These are phyloP conservation scores for Clarias fuscus DNA, from an alignment of 2,797 vertebrate genomes.

Conservation along the genomic window DNA sequence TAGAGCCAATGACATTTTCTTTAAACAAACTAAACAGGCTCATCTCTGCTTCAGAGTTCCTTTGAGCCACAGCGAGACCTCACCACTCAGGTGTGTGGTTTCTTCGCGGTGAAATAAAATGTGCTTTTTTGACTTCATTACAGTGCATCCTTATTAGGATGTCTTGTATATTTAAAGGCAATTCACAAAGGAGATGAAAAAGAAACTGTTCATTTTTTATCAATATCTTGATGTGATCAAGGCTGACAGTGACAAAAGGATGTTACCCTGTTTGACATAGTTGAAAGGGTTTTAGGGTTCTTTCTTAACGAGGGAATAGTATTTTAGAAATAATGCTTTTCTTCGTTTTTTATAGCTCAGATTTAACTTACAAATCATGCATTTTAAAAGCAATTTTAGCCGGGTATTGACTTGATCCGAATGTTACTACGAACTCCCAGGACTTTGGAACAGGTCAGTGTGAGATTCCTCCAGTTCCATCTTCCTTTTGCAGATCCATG, in stretches of 20 bases:
- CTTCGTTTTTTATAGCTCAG: conserved; percentile 92
- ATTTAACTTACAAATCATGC: conserved; percentile 91
- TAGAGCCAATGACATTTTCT: conserved; percentile 71
- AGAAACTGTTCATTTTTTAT: conserved; percentile 74
- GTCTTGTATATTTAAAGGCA: conserved; percentile 86
- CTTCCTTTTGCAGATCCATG: conserved; percentile 87
- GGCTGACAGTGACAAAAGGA: conserved; percentile 79
- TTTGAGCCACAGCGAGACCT: conserved; percentile 89
- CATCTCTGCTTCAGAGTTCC: conserved; percentile 88
- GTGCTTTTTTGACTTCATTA: conserved; percentile 79
- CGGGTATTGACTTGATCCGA: conserved; percentile 97
- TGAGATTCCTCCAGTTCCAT: conserved; percentile 83
- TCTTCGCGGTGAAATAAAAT: conserved; percentile 80
- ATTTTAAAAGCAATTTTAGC: conserved; percentile 92
- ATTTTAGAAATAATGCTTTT: conserved; percentile 91
- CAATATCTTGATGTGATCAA: conserved; percentile 91
- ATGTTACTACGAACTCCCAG: conserved; percentile 90
- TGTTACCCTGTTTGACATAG: conserved; percentile 82
- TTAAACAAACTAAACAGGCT: conserved; percentile 78
- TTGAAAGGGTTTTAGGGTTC: conserved; percentile 86
- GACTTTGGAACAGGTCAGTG: conserved; percentile 86
- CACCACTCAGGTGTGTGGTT: conserved; percentile 82
- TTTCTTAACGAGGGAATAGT: conserved; percentile 85
- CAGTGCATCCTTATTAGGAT: conserved; percentile 89
- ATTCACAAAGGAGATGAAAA: conserved; percentile 84